Conservation (phyloP, 2,888 invertebrate species). For the Chironomus tentans region DNA sequence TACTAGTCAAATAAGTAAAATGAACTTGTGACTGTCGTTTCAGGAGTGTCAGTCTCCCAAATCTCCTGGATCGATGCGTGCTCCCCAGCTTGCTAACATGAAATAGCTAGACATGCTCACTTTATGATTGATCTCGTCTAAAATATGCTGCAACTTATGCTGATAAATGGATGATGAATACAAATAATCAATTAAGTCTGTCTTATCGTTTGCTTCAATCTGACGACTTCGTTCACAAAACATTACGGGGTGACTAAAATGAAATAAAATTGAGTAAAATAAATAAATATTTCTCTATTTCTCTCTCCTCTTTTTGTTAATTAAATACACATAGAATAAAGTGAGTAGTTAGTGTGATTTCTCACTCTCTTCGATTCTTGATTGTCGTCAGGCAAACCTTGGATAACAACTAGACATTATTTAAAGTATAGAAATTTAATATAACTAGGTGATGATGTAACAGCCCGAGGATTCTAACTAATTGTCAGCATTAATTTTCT, state of each 20-base stretch:
- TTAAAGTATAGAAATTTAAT: background rate
- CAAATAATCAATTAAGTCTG: constrained; percentile 3
- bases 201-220: background rate
- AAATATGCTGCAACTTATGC: background rate
- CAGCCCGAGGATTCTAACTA: background rate
- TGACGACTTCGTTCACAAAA: constrained; percentile 9
- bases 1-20: background rate
- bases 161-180: constrained; percentile 1
- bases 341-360: too few species aligned
- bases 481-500: background rate
- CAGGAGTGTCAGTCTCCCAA: constrained; percentile 25
- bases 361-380: too few species aligned
- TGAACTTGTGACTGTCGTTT: background rate
- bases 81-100: constrained; percentile 13
- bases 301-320: too few species aligned
- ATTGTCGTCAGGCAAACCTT: too few species aligned
- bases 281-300: too few species aligned
- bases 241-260: constrained; percentile 18
- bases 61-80: constrained; percentile 22
- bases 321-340: too few species aligned
- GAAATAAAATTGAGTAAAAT: background rate
- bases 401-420: too few species aligned
- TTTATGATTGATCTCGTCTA: background rate
- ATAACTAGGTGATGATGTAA: background rate
- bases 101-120: constrained; percentile 5